Evolutionary conservation across 2,888 invertebrate species (phyloP), one percentile per base, ranked within the genome.

Genomic region (Apamea crenata): DNA sequence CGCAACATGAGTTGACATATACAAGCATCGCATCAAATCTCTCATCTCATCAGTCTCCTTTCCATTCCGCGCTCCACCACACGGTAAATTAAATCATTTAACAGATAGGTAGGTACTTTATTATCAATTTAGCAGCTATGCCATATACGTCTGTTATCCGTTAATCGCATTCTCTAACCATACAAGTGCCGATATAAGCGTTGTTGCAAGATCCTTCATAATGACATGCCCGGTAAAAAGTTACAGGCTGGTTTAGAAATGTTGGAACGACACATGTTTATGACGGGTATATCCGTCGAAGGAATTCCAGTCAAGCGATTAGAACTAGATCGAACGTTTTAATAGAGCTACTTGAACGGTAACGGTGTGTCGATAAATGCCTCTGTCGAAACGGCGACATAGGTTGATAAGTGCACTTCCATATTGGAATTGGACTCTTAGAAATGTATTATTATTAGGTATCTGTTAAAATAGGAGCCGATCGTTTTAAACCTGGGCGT

Each of bases 301-400:
- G 77, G 77, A 75, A 81, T 88, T 86, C 83, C 69, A 74, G 68
- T 70, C 74, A 29, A 78, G 32, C 66, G 44, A 71, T 88, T 76
- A 72, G 56, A 86, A 83, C 68, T 83, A 79, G 75, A 83, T 78
- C 71, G 75, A 88, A 78, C 71, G 82, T 78, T 78, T 85, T 67
- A 81, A 77, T 78, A 63, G 59, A 74, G 36, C 40, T 72, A 67
- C 78, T 75, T 61, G 71, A 59, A 61, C 71, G 69, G 67, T n/a
- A 77, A 76, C 67, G 66, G 82, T 69, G 66, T 78, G 84, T 59
- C 69, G 73, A 67, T 87, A 87, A 80, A 79, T 88, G n/a, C 61
- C 69, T 80, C 75, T 87, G 80, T 83, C 80, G 83, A 82, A 87
- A 88, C n/a, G n/a, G 67, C 76, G 61, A 68, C 70, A 81, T 78